Evolutionary conservation across 35 echinoderm and acorn worm genomes (phyloP).

Genomic region (Lytechinus variegatus): DNA sequence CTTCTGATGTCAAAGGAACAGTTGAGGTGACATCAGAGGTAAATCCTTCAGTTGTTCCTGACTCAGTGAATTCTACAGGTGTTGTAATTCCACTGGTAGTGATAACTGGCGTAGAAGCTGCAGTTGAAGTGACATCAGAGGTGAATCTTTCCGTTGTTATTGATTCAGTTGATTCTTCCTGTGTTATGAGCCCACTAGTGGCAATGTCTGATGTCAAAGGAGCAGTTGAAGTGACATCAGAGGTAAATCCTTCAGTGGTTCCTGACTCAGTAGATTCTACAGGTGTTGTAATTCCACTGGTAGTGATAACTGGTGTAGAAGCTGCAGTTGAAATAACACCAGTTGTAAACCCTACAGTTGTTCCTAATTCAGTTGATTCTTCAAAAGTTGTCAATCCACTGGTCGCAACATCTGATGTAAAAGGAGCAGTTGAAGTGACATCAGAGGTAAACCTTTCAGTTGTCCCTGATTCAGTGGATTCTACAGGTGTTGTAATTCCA

Average conservation of each 20-base stretch:
- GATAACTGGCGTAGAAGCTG: no score
- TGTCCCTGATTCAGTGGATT: no score
- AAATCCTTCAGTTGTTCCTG: not conserved
- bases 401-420: no score
- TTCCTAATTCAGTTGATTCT: not conserved
- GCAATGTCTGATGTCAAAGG: not conserved
- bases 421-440: not conserved
- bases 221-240: conserved; percentile 14
- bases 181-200: no score
- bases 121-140: not conserved
- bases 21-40: not conserved
- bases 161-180: not conserved
- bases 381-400: not conserved
- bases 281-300: not conserved
- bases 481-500: not conserved
- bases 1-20: no score
- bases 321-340: no score
- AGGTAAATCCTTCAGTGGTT: not conserved
- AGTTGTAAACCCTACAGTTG: no score
- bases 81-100: not conserved
- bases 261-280: not conserved
- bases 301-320: no score
- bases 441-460: no score
- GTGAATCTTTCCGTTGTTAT: not conserved
- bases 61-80: not conserved